Percentiles rank a stretch among this genome's conserved stretches.
Conservation (phyloP, 2,113 vertebrate genomes). For the Pristiophorus japonicus region DNA sequence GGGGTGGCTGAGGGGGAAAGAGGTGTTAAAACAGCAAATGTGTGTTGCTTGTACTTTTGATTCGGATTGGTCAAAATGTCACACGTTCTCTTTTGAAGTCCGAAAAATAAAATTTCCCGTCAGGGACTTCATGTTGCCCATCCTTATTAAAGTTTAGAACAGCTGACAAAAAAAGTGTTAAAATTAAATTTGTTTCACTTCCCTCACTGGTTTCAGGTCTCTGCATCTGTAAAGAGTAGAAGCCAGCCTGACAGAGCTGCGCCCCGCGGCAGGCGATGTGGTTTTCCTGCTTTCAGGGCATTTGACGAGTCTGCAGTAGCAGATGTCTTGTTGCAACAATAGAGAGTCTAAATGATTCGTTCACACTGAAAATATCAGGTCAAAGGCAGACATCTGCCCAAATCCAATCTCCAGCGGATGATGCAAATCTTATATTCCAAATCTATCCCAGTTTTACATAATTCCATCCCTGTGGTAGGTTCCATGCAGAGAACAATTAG, state of each 20-base stretch:
- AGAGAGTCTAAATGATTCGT: neutral
- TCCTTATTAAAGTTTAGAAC: neutral
- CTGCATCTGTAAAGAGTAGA: neutral
- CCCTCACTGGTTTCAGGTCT: neutral
- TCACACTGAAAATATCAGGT: neutral
- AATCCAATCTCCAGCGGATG: neutral
- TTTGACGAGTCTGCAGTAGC: neutral
- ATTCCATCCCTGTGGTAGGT: neutral
- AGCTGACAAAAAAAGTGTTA: neutral
- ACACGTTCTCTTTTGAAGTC: neutral
- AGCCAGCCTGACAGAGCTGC: neutral
- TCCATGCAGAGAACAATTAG: neutral
- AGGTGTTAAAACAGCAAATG: neutral
- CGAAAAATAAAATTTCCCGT: neutral
- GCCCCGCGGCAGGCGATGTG: neutral
- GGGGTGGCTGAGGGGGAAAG: neutral
- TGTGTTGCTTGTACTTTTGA: no score
- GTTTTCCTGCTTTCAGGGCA: neutral
- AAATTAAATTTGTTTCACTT: neutral
- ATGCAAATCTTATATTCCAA: neutral
- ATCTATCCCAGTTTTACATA: neutral
- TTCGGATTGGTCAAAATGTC: neutral
- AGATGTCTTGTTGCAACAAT: neutral
- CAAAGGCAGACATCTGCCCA: neutral
- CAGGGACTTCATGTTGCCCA: neutral